Evolutionary conservation across 1,140 invertebrate genomes (phyloP).

Genomic region (Hirudo medicinalis): DNA sequence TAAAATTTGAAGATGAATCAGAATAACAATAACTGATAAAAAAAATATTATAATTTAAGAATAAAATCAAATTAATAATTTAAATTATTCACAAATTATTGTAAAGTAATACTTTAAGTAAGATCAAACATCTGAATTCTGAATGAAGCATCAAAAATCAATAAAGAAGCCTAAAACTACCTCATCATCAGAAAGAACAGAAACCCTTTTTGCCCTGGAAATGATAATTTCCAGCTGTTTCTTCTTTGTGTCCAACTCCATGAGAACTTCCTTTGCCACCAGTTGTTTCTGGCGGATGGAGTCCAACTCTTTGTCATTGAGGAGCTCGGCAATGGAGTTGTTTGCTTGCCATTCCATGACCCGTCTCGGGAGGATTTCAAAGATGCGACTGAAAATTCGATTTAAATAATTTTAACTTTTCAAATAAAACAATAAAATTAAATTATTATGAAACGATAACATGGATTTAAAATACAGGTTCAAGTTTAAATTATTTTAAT

Average conservation of each 20-base stretch:
- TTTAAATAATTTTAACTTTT: too few relatives aligned
- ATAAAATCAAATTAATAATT: not conserved
- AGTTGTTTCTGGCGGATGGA: conserved; percentile 63
- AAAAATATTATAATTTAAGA: too few relatives aligned
- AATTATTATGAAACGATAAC: too few relatives aligned
- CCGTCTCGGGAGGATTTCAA: conserved; percentile 68
- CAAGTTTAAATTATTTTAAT: too few relatives aligned
- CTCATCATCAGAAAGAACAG: conserved; percentile 48
- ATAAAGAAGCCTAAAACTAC: conserved; percentile 22
- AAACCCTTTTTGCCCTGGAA: conserved; percentile 54
- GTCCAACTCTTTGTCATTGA: conserved; percentile 67
- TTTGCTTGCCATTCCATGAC: conserved; percentile 86
- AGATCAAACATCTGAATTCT: too few relatives aligned
- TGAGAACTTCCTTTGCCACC: conserved; percentile 54
- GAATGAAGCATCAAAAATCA: not conserved
- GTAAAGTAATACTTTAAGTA: too few relatives aligned
- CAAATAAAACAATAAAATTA: too few relatives aligned
- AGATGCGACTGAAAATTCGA: conserved; percentile 37
- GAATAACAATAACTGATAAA: not conserved
- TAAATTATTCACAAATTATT: not conserved
- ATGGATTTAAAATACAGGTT: too few relatives aligned
- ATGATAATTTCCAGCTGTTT: conserved; percentile 66
- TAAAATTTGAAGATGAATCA: conserved; percentile 25
- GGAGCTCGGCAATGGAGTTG: conserved; percentile 71
- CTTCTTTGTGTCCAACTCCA: conserved; percentile 38